Conservation (phyloP, 1,140 invertebrate species). For the Carcinoscorpius rotundicauda region DNA sequence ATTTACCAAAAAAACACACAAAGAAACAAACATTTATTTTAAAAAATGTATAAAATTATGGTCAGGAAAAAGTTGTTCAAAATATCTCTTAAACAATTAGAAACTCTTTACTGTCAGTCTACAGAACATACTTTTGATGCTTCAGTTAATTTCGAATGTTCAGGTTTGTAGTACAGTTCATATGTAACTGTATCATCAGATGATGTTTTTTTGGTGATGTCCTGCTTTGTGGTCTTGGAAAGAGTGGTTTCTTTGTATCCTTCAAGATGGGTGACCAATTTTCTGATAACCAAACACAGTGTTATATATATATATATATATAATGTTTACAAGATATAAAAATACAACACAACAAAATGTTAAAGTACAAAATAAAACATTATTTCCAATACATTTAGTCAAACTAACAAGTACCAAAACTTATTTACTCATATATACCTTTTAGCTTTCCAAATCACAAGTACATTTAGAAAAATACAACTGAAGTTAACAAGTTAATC, state of each 20-base stretch:
- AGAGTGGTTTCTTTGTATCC: constrained; percentile 17
- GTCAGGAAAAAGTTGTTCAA: too few relatives aligned
- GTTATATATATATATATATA: not conserved
- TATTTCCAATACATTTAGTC: too few relatives aligned
- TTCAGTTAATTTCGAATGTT: constrained; percentile 51
- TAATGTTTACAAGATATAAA: not conserved
- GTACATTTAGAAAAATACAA: not conserved
- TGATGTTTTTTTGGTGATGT: not conserved
- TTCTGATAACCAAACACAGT: constrained; percentile 15
- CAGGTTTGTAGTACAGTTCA: constrained; percentile 47
- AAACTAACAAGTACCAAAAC: not conserved
- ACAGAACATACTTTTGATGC: constrained; percentile 51
- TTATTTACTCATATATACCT: not conserved
- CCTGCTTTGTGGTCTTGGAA: constrained; percentile 8
- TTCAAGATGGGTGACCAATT: constrained; percentile 24
- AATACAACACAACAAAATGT: too few relatives aligned
- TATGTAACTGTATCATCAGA: constrained; percentile 38
- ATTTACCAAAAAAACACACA: too few relatives aligned
- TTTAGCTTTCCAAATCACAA: too few relatives aligned
- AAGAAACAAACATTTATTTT: too few relatives aligned
- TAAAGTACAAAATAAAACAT: too few relatives aligned
- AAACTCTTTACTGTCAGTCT: too few relatives aligned
- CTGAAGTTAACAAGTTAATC: not conserved
- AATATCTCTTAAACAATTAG: too few relatives aligned
- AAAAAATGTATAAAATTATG: too few relatives aligned